Evolutionary conservation across 2,888 invertebrate genomes (phyloP).

Genomic region (Amphipoea lucens): DNA sequence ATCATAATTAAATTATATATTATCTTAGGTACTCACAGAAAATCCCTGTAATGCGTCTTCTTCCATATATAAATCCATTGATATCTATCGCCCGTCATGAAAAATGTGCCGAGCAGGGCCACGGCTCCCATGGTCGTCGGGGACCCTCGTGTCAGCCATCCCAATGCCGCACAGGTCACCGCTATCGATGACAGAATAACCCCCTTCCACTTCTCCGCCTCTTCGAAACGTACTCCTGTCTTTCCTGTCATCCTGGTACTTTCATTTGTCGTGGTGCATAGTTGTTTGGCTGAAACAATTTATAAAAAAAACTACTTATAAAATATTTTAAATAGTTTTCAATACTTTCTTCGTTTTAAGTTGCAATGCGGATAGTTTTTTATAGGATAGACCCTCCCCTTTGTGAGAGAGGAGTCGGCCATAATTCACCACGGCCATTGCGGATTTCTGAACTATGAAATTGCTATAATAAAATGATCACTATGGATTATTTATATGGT

Average conservation of each 20-base stretch:
- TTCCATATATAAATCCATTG: conserved; percentile 88
- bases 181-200: conserved; percentile 77
- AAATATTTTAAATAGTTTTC: neutral
- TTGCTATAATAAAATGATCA: neutral
- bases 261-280: conserved; percentile 68
- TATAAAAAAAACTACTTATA: neutral
- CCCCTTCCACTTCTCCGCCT: conserved; percentile 80
- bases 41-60: conserved; percentile 84
- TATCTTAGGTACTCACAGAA: conserved; percentile 77
- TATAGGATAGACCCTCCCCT: too few species aligned
- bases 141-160: conserved; percentile 76
- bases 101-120: conserved; percentile 76
- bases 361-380: too few species aligned
- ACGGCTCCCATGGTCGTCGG: conserved; percentile 73
- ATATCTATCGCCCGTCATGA: conserved; percentile 86
- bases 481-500: too few species aligned
- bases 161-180: conserved; percentile 69
- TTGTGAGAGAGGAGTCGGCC: neutral
- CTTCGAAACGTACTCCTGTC: conserved; percentile 83
- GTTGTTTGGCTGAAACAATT: conserved; percentile 65
- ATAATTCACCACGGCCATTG: too few species aligned
- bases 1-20: neutral
- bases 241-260: conserved; percentile 86
- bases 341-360: neutral
- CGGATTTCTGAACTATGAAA: neutral